phyloP scores from a whole-genome alignment of 92 coral and sea anemone genomes.

The Epizoanthus stellaris region DNA sequence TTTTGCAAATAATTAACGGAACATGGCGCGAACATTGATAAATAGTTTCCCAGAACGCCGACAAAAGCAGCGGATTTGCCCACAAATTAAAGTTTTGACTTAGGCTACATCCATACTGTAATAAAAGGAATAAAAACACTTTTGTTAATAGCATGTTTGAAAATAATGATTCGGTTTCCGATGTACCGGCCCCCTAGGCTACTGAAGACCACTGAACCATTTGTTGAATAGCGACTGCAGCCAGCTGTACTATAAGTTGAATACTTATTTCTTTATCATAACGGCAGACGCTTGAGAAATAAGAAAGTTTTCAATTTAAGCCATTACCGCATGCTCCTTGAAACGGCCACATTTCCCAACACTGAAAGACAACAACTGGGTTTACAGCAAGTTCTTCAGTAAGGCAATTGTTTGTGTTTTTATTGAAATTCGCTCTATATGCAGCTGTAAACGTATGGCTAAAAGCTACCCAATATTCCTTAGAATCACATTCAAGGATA shows the following conservation, averaged over 20 bases:
- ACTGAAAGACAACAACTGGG: background rate
- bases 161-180: conserved; percentile 17
- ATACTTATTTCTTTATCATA: background rate
- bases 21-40: conserved; percentile 22
- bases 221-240: background rate
- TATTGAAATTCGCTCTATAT: background rate
- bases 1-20: conserved; percentile 31
- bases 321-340: too few relatives aligned
- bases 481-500: conserved; percentile 13
- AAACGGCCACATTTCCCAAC: too few relatives aligned
- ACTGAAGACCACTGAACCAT: background rate
- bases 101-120: conserved; percentile 38
- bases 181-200: conserved; percentile 26
- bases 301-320: background rate
- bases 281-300: background rate
- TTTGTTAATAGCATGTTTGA: conserved; percentile 7
- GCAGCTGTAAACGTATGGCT: conserved; percentile 9
- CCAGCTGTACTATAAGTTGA: too few relatives aligned
- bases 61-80: conserved; percentile 34
- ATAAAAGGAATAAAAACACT: conserved; percentile 15
- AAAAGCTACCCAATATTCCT: conserved; percentile 24
- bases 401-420: background rate
- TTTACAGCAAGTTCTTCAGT: background rate
- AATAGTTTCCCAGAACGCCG: conserved; percentile 22
- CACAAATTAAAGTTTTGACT: conserved; percentile 22